Base-by-base conservation (phyloP, 2,113 vertebrate genomes). In the Platysteira castanea region DNA sequence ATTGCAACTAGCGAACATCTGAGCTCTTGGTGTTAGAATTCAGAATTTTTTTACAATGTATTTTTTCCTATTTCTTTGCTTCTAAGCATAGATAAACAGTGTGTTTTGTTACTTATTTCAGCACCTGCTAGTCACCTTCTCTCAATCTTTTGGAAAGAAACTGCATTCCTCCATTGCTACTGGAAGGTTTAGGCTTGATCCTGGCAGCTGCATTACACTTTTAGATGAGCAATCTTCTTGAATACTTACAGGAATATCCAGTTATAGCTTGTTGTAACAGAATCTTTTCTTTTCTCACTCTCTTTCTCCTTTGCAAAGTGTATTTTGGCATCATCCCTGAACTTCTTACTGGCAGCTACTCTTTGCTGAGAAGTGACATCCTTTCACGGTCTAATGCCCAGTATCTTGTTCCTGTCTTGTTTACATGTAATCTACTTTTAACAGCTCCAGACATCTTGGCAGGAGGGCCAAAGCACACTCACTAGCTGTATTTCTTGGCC, bases 331-430 rank as follows among this genome's bases (percentile, higher is more conserved):
- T 71, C 61, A 65, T 69, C 71, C 46, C 82, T 73, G 42, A 90
- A 84, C 67, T 71, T 97, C 39, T 75, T 76, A 79, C 57, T 89
- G 80, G 84, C 65, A 94, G 26, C 44, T 65, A 68, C 42, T 64
- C 74, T 83, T 63, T 84, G 73, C 94, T 93, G 80, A 87, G 65
- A 81, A 95, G 89, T 89, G 93, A 95, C 91, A 95, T 84, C 78
- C 61, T 95, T 95, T 95, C 91, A 93, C 0, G 37, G 78, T 95
- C 91, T 85, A 87, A 89, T 2, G 57, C 89, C 81, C 70, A 57
- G 53, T 42, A 49, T 61, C 87, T 94, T 93, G 88, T 93, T 85
- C 61, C 50, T 95, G 91, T 93, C 94, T 89, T 97, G 94, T 96
- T 96, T 93, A 91, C 67, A 73, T 61, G 60, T 77, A 92, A 92